Percentiles rank a stretch among this genome's conserved stretches.
phyloP scores from a whole-genome alignment of 1,140 invertebrate genomes.

The Aphelinus certus region DNA sequence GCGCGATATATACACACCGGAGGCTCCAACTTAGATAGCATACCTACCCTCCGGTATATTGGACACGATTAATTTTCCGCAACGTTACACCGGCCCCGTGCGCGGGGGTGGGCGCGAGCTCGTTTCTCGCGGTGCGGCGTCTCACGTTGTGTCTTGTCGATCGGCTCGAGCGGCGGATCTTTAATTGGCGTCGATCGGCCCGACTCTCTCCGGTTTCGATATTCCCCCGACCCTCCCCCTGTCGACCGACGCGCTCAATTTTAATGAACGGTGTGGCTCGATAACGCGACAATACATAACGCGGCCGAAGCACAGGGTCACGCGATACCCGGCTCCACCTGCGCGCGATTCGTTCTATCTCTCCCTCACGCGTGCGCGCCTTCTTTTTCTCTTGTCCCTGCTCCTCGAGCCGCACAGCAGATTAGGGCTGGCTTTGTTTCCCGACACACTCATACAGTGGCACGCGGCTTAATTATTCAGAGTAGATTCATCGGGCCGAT shows the following conservation, averaged over 20 bases:
- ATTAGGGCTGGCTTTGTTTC: not conserved
- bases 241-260: conserved; percentile 15
- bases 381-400: not conserved
- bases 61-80: conserved; percentile 64
- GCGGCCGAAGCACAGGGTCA: not conserved
- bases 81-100: conserved; percentile 55
- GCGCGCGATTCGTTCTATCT: not conserved
- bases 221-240: not conserved
- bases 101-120: too few relatives aligned
- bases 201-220: not conserved
- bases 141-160: not conserved
- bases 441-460: not conserved
- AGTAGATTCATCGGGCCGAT: not conserved
- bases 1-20: too few relatives aligned
- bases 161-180: conserved; percentile 45
- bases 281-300: not conserved
- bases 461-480: conserved; percentile 14
- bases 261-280: conserved; percentile 25
- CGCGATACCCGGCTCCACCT: conserved; percentile 7
- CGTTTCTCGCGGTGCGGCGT: too few relatives aligned
- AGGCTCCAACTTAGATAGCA: conserved; percentile 2
- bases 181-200: conserved; percentile 43
- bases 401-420: not conserved
- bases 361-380: not conserved
- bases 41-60: conserved; percentile 47